Evolutionary conservation across 92 coral and sea anemone species (phyloP), one percentile per base, ranked within the genome.

Genomic region (Virgularia gustaviana): DNA sequence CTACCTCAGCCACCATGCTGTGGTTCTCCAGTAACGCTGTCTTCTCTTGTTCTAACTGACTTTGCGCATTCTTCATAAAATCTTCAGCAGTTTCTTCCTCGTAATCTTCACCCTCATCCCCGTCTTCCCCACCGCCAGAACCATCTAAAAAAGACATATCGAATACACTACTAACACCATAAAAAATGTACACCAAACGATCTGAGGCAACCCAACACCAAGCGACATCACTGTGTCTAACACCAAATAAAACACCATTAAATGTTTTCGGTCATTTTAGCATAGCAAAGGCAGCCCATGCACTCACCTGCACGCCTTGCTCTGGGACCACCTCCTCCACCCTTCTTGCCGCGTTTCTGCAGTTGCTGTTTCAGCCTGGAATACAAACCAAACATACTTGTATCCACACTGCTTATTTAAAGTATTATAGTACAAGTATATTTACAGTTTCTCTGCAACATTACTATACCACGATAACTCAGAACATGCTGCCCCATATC

Each of bases 1-100:
- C 10, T 39, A 91, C 97, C 90, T 78, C 99, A 0, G 90, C 90
- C 80, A 94, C 83, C 75, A 94, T 84, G 37, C 86, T 80, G 54
- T 94, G 99, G 59, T 89, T 87, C 38, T 87, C 94, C 32, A 82
- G 76, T 20, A 90, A 72, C 1, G 90, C 90, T 63, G 84, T 86
- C 79, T 89, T 94, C 63, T 89, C 90, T 43, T 88, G 82, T 57
- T 94, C 99, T 29, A 94, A 78, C 63, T 81, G 90, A 35, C 72
- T 84, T 73, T 89, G 99, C 43, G 90, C 90, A 47, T 87, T 70
- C 60, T 89, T 94, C 76, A 94, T 82, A n/a, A 70, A 62, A 52
- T 94, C 99, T 10, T 94, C 99, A 6, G 80, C 55, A 22, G 49
- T 70, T 0, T 80, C 83, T 31, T 78, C 83, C n/a, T 60, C 89